phyloP scores from a whole-genome alignment of 2,113 vertebrate genomes.

The Asarcornis scutulata region DNA sequence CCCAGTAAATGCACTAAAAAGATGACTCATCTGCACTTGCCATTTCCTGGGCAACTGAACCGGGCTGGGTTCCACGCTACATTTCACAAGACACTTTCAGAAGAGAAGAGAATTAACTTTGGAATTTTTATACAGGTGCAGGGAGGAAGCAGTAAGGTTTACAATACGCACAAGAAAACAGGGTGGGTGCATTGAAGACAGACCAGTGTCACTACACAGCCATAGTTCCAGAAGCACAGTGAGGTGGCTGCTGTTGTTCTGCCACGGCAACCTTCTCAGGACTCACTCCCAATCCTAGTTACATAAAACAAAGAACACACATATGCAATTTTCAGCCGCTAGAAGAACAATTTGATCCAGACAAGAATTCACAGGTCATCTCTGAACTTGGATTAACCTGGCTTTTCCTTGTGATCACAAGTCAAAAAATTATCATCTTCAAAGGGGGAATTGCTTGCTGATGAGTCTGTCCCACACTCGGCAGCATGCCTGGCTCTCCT shows the following conservation, averaged over 20 bases:
- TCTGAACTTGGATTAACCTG: neutral
- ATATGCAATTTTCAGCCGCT: rapidly evolving
- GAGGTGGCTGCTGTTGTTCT: neutral
- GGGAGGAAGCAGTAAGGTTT: neutral
- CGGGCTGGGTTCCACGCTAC: neutral
- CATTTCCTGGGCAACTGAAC: neutral
- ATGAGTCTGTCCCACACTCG: neutral
- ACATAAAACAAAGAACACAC: neutral
- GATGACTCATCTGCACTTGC: neutral
- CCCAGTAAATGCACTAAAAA: constrained; percentile 22
- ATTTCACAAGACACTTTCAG: neutral
- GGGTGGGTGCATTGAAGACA: neutral
- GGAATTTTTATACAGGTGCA: neutral
- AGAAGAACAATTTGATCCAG: neutral
- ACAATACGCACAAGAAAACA: neutral
- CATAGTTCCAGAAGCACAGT: neutral
- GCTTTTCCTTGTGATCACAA: neutral
- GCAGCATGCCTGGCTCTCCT: neutral
- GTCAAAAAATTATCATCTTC: neutral
- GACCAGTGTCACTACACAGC: neutral
- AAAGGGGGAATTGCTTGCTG: neutral
- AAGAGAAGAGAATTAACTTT: neutral
- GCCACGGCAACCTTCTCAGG: neutral
- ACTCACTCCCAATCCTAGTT: neutral
- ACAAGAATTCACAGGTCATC: neutral